These are phyloP conservation scores for Phalacrocorax carbo DNA, from an alignment of 2,113 vertebrate species.

Conservation along the genomic window DNA sequence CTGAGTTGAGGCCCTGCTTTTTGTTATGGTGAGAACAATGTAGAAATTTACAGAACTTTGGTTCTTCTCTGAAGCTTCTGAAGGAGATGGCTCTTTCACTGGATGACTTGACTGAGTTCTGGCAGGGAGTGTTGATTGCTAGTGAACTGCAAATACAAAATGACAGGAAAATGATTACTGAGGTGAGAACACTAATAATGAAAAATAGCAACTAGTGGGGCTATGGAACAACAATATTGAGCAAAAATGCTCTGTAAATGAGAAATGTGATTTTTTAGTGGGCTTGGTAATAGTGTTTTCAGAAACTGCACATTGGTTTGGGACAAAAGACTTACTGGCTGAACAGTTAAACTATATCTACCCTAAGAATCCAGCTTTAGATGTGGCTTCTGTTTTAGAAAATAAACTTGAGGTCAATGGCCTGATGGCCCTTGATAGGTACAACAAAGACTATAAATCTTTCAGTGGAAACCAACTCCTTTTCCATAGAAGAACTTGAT, in stretches of 20 bases:
- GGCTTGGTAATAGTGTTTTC: background rate
- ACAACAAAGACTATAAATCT: background rate
- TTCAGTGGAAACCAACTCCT: background rate
- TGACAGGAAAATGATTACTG: background rate
- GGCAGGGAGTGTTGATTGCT: accelerated
- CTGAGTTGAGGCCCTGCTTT: background rate
- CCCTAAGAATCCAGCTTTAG: background rate
- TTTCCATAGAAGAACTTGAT: background rate
- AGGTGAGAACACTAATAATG: background rate
- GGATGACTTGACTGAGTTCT: background rate
- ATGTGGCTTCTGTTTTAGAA: background rate
- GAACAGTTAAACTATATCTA: background rate
- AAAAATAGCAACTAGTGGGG: background rate
- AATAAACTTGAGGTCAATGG: background rate
- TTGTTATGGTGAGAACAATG: background rate
- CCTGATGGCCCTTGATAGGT: background rate
- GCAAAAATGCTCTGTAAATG: background rate
- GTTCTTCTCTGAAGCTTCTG: background rate
- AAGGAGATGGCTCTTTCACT: background rate
- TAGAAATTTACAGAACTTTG: background rate
- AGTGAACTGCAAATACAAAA: background rate
- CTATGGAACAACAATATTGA: background rate
- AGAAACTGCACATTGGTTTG: background rate
- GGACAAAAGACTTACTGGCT: background rate
- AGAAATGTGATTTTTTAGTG: background rate